phyloP scores from a whole-genome alignment of 2,797 vertebrate genomes.

The Halcyon chelicuti region DNA sequence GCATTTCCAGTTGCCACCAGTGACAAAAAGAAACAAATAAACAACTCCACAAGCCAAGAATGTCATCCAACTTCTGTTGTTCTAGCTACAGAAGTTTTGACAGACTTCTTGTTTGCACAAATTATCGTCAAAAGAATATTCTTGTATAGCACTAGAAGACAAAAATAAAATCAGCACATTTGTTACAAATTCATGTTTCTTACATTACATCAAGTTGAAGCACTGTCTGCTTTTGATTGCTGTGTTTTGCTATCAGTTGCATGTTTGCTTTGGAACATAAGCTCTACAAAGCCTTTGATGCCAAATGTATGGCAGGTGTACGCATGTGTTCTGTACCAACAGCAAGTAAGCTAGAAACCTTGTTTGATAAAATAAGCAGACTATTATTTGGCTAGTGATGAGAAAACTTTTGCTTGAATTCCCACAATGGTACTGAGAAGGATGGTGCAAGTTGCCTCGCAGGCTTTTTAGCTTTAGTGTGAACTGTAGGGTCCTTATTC shows the following conservation, averaged over 20 bases:
- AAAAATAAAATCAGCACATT: constrained; percentile 6
- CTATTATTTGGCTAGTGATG: background rate
- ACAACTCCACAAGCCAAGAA: background rate
- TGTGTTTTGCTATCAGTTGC: constrained; percentile 63
- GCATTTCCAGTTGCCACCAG: constrained; percentile 3
- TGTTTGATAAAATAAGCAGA: background rate
- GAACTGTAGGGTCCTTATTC: background rate
- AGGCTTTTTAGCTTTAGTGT: background rate
- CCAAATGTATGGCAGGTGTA: constrained; percentile 53
- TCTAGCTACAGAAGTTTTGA: constrained; percentile 7
- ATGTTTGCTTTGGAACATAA: constrained; percentile 52
- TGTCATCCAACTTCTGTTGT: background rate
- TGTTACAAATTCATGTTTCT: constrained; percentile 48
- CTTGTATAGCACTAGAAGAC: background rate
- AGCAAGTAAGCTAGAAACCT: background rate
- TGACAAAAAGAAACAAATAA: background rate
- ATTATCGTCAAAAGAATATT: constrained; percentile 30
- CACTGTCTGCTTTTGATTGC: constrained; percentile 56
- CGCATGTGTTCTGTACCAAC: background rate
- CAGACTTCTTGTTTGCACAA: constrained; percentile 37
- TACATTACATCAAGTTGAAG: constrained; percentile 45
- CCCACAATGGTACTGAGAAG: background rate
- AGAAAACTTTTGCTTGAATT: background rate
- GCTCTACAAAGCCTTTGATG: constrained; percentile 38
- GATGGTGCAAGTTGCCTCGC: fast-evolving